Conservation (phyloP, 2,888 invertebrate species). For the Aphidoletes aphidimyza region DNA sequence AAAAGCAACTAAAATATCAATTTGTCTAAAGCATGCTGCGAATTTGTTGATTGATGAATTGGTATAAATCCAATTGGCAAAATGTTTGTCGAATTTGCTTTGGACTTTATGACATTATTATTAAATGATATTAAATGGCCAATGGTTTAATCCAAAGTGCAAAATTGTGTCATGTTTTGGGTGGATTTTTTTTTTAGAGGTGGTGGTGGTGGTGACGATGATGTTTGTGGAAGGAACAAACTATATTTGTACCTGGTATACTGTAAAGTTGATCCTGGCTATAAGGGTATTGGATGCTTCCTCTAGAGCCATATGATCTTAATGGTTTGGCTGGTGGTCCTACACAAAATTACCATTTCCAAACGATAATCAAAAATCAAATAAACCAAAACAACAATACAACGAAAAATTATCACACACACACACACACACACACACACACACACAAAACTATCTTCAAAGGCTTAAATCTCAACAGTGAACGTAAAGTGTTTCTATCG, state of each 20-base stretch:
- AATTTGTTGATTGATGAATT: background rate
- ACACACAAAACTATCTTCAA: background rate
- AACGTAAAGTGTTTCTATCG: background rate
- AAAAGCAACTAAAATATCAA: background rate
- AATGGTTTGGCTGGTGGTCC: slow-evolving; percentile 68
- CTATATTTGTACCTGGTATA: slow-evolving; percentile 65
- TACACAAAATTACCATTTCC: slow-evolving; percentile 57
- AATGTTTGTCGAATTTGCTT: slow-evolving; percentile 4
- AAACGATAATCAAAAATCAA: slow-evolving; percentile 55
- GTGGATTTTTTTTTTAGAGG: background rate
- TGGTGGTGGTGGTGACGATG: too few species aligned
- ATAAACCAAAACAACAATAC: slow-evolving; percentile 55
- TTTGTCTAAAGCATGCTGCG: background rate
- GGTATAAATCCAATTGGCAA: slow-evolving; percentile 2
- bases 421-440: background rate
- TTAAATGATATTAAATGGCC: too few species aligned
- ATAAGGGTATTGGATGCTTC: slow-evolving; percentile 66
- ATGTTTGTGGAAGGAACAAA: background rate
- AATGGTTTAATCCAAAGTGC: background rate
- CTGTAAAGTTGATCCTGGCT: slow-evolving; percentile 68
- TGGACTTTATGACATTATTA: too few species aligned
- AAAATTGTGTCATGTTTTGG: slow-evolving; percentile 6
- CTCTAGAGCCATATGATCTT: slow-evolving; percentile 67
- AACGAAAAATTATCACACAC: background rate
- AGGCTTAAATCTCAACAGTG: background rate